Conservation (phyloP, 2,888 invertebrate species). For the Diarsia brunnea region DNA sequence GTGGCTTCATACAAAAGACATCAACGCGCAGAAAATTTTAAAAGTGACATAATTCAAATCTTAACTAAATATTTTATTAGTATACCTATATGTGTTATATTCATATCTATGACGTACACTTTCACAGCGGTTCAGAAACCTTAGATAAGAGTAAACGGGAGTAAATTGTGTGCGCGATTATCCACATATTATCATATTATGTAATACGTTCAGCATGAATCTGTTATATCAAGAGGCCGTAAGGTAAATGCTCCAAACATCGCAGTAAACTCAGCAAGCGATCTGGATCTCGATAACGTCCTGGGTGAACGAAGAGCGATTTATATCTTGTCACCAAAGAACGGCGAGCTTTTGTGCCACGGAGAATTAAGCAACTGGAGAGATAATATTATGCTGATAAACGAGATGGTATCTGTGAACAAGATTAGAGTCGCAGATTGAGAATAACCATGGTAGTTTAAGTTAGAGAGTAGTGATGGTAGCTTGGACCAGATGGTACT, state of each 20-base stretch:
- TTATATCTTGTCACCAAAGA: slow-evolving; percentile 67
- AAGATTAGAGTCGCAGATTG: neutral
- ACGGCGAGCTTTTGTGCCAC: slow-evolving; percentile 24
- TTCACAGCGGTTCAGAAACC: slow-evolving; percentile 39
- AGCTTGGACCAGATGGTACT: too few relatives aligned
- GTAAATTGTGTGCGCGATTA: slow-evolving; percentile 48
- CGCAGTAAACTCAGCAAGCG: slow-evolving; percentile 67
- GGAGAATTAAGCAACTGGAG: slow-evolving; percentile 31
- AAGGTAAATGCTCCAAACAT: slow-evolving; percentile 61
- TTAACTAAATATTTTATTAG: neutral
- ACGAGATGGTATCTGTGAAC: neutral
- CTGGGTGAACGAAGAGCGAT: slow-evolving; percentile 54
- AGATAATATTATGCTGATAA: neutral
- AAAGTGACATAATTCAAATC: neutral
- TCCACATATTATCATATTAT: slow-evolving; percentile 54
- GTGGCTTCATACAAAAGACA: slow-evolving; percentile 47
- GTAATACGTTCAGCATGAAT: slow-evolving; percentile 51
- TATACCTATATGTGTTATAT: neutral
- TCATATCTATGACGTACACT: slow-evolving; percentile 7
- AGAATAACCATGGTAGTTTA: neutral
- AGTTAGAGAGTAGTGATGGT: neutral
- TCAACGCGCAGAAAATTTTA: slow-evolving; percentile 27
- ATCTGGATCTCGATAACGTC: slow-evolving; percentile 67
- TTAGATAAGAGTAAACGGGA: slow-evolving; percentile 48
- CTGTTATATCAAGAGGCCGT: slow-evolving; percentile 59